These are phyloP conservation scores for Rhagoletis zephyria DNA, from an alignment of 1,140 invertebrate species.

Conservation along the genomic window DNA sequence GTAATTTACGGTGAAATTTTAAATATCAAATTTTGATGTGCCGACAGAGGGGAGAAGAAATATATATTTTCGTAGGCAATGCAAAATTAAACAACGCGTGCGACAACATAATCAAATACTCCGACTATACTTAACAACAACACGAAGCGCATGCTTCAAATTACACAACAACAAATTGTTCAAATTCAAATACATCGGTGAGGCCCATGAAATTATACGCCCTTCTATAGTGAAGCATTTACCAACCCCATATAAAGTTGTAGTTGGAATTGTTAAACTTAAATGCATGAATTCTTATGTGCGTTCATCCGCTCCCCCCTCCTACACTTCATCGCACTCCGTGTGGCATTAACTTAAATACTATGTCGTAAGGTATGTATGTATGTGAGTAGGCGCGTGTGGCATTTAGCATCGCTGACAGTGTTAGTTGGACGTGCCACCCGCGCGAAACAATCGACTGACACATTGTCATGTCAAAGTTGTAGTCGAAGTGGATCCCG, in stretches of 20 bases:
- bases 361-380: too few species aligned
- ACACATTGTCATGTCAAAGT: constrained; percentile 25
- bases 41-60: not conserved
- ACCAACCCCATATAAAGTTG: constrained; percentile 32
- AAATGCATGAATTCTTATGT: constrained; percentile 13
- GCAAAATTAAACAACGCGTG: constrained; percentile 56
- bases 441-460: constrained; percentile 25
- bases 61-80: not conserved
- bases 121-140: not conserved
- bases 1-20: constrained; percentile 22
- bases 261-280: constrained; percentile 23
- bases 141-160: not conserved
- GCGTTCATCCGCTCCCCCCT: not conserved
- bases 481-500: not conserved
- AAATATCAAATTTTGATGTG: constrained; percentile 28
- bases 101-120: constrained; percentile 57
- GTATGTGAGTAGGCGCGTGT: not conserved
- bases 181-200: not conserved
- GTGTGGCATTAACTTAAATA: not conserved
- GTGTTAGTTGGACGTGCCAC: constrained; percentile 16
- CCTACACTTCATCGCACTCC: not conserved
- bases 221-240: not conserved
- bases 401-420: not conserved
- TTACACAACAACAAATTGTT: constrained; percentile 35
- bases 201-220: not conserved